phyloP scores from a whole-genome alignment of 2,888 invertebrate species.

The Chromoteleia sp. region DNA sequence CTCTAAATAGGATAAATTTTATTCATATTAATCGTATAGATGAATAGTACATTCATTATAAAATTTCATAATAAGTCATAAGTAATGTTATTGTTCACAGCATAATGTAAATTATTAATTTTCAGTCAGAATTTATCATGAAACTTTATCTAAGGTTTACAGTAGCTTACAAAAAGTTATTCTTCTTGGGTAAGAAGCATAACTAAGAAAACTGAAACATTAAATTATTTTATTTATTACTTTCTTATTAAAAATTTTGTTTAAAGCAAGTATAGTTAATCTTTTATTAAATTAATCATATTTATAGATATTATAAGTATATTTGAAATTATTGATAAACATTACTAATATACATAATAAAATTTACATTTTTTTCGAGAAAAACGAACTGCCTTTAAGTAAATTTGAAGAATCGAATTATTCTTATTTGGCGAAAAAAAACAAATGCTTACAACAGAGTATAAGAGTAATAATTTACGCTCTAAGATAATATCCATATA shows the following conservation, averaged over 20 bases:
- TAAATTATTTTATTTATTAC: background rate
- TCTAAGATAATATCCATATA: slow-evolving; percentile 1
- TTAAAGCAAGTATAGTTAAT: too few species aligned
- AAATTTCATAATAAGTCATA: background rate
- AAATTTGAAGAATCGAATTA: too few species aligned
- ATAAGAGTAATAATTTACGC: slow-evolving; percentile 2
- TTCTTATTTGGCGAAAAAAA: background rate
- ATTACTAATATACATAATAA: too few species aligned
- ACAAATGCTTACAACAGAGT: background rate
- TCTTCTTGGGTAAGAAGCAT: background rate
- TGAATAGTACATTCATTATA: too few species aligned
- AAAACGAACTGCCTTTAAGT: too few species aligned
- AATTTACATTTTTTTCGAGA: too few species aligned
- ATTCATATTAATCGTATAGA: too few species aligned
- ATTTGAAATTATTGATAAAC: too few species aligned
- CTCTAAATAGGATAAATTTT: too few species aligned
- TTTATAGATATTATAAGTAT: too few species aligned
- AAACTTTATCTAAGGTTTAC: background rate
- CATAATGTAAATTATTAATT: background rate
- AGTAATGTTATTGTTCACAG: background rate
- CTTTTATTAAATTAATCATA: too few species aligned
- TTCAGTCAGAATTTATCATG: background rate
- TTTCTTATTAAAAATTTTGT: too few species aligned
- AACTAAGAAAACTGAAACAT: background rate
- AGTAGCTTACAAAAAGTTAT: background rate